Conservation (phyloP, 2,113 vertebrate genomes). For the Hippocampus barbouri region DNA sequence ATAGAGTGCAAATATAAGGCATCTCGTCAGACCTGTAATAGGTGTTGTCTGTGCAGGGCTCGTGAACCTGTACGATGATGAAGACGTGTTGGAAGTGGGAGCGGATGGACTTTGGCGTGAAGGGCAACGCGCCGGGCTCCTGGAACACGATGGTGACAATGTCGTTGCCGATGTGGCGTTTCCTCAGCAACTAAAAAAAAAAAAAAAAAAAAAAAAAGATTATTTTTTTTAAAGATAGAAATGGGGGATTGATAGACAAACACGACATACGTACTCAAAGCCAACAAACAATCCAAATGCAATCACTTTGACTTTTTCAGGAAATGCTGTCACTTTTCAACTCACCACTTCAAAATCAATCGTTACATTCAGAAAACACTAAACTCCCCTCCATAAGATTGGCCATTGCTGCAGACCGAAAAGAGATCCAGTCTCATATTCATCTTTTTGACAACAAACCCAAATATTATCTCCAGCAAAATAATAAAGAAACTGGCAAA, state of each 20-base stretch:
- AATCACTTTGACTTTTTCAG: not conserved
- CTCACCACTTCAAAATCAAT: too few relatives aligned
- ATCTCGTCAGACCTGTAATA: conserved; percentile 78
- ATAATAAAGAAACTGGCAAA: not conserved
- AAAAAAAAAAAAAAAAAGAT: not conserved
- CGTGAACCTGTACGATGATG: conserved; percentile 79
- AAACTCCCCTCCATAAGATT: not conserved
- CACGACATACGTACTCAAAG: not conserved
- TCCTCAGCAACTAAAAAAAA: conserved; percentile 77
- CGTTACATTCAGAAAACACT: too few relatives aligned
- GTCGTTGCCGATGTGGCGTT: conserved; percentile 89
- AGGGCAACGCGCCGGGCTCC: conserved; percentile 82
- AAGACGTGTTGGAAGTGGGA: conserved; percentile 91
- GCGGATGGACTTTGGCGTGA: conserved; percentile 85
- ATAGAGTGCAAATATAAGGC: not conserved
- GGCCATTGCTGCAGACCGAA: not conserved
- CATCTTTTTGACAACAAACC: not conserved
- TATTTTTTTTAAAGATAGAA: not conserved
- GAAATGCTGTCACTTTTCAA: not conserved
- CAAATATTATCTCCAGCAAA: not conserved
- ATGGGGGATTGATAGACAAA: not conserved
- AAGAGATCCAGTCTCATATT: not conserved
- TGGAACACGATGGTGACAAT: conserved; percentile 92
- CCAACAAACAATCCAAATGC: not conserved
- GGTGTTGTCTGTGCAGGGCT: conserved; percentile 77